These are phyloP conservation scores for Entelurus aequoreus DNA, from an alignment of 2,113 vertebrate species.

Conservation along the genomic window DNA sequence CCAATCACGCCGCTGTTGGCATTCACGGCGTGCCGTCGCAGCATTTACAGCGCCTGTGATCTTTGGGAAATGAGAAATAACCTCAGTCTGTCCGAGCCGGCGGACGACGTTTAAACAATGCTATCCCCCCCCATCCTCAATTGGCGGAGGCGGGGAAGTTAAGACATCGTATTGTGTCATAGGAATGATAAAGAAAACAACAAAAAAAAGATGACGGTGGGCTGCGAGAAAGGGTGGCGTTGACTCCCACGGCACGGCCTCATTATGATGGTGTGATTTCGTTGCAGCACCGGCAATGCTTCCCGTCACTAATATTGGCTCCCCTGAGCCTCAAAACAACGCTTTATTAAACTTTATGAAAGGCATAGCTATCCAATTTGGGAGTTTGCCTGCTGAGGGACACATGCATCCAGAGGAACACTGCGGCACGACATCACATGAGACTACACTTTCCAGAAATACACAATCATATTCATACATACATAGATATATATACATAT, in stretches of 20 bases:
- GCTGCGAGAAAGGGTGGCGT: constrained; percentile 59
- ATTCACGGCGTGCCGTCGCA: constrained; percentile 94
- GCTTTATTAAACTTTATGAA: constrained; percentile 99
- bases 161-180: constrained; percentile 91
- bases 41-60: constrained; percentile 92
- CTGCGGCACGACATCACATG: constrained; percentile 75
- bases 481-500: too few species aligned
- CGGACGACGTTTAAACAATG: constrained; percentile 87
- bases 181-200: constrained; percentile 92
- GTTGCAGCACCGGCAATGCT: constrained; percentile 85
- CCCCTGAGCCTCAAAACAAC: constrained; percentile 94
- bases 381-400: constrained; percentile 90
- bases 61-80: constrained; percentile 99
- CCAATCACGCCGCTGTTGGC: constrained; percentile 88
- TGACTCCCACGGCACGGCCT: constrained; percentile 83
- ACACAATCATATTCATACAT: constrained; percentile 34
- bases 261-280: constrained; percentile 99
- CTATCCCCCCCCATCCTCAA: constrained; percentile 47
- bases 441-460: constrained; percentile 55
- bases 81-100: constrained; percentile 76
- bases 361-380: constrained; percentile 99
- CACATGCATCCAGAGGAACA: constrained; percentile 79
- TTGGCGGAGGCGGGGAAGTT: constrained; percentile 82
- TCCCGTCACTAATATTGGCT: constrained; percentile 98
- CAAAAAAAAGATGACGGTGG: constrained; percentile 39